These are phyloP conservation scores for Chrysotoxum bicinctum DNA, from an alignment of 2,888 invertebrate species.

Conservation along the genomic window DNA sequence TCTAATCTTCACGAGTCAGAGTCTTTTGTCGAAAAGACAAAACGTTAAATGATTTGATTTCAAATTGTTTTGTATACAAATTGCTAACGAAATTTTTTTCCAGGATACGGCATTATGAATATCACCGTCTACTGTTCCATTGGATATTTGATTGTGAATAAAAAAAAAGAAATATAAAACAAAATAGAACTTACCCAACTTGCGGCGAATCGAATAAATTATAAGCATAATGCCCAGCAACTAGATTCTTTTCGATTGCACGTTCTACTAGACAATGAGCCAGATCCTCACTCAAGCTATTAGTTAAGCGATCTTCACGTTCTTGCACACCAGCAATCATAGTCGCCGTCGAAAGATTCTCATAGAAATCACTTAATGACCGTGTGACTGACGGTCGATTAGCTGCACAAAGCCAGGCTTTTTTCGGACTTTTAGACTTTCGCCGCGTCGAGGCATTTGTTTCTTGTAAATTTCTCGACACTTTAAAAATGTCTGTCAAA, in stretches of 20 bases:
- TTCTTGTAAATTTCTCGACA: constrained; percentile 69
- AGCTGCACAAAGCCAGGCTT: constrained; percentile 76
- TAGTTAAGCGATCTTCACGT: constrained; percentile 76
- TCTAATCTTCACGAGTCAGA: too few relatives aligned
- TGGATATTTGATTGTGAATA: too few relatives aligned
- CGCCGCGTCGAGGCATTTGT: constrained; percentile 72
- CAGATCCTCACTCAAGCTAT: constrained; percentile 77
- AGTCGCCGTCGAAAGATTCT: constrained; percentile 79
- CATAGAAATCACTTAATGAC: constrained; percentile 81
- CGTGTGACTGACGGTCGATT: constrained; percentile 77
- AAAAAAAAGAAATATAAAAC: background rate
- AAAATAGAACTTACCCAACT: constrained; percentile 74
- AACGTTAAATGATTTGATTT: too few relatives aligned
- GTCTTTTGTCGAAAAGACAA: too few relatives aligned
- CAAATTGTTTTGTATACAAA: too few relatives aligned
- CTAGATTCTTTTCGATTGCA: constrained; percentile 77
- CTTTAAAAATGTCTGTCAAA: constrained; percentile 76
- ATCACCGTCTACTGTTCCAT: too few relatives aligned
- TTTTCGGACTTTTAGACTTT: constrained; percentile 78
- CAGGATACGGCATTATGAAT: too few relatives aligned
- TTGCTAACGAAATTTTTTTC: too few relatives aligned
- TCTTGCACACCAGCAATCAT: constrained; percentile 75
- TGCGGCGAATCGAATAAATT: constrained; percentile 78
- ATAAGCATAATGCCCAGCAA: constrained; percentile 77
- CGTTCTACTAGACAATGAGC: constrained; percentile 78